Evolutionary conservation across 2,113 vertebrate species (phyloP).

Genomic region (Microtus oregoni): DNA sequence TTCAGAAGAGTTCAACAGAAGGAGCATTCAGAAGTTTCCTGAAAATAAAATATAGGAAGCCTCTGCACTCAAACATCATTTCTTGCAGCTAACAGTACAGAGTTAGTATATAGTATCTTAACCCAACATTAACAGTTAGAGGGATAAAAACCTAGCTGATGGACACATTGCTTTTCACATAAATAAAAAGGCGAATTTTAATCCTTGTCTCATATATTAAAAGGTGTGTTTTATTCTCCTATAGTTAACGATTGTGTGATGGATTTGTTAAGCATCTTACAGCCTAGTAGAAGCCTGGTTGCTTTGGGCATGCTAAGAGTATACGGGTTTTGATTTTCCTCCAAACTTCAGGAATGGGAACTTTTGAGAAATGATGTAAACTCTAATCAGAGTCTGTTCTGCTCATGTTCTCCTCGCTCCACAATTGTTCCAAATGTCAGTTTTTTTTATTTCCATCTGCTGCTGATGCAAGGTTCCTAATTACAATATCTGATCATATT

Average conservation of each 20-base stretch:
- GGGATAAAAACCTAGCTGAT: background rate
- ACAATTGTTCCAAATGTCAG: background rate
- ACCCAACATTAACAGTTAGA: background rate
- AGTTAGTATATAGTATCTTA: background rate
- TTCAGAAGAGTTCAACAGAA: conserved; percentile 2
- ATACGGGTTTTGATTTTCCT: background rate
- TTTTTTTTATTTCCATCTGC: background rate
- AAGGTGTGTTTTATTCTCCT: background rate
- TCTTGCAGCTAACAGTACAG: background rate
- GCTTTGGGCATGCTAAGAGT: background rate
- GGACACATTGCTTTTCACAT: background rate
- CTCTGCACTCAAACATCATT: conserved; percentile 36
- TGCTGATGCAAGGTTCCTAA: background rate
- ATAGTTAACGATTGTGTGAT: background rate
- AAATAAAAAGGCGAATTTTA: background rate
- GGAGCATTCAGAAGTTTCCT: background rate
- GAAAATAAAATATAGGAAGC: conserved; percentile 41
- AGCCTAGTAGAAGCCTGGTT: background rate
- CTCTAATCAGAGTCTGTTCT: background rate
- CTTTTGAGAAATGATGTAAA: background rate
- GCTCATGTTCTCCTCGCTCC: background rate
- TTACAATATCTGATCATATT: conserved; percentile 37
- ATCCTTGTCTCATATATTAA: background rate
- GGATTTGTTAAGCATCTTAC: background rate
- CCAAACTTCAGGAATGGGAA: background rate